Percentiles rank a stretch among this genome's conserved stretches.
Evolutionary conservation across 2,113 vertebrate species (phyloP).

Genomic region (Enhydra lutris): DNA sequence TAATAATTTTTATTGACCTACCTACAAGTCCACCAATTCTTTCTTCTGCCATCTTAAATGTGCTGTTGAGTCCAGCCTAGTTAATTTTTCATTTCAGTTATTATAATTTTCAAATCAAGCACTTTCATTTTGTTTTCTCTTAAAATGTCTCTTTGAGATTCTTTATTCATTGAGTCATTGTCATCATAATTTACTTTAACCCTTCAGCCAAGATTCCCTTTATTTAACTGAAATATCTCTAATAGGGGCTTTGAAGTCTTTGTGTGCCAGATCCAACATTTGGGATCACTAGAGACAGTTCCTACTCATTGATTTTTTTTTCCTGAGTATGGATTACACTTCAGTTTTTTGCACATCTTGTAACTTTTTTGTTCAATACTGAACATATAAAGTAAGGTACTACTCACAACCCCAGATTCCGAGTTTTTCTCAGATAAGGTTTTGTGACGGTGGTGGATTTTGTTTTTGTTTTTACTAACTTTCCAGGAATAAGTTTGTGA

Average conservation of each 20-base stretch:
- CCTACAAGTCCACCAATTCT: background rate
- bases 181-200: background rate
- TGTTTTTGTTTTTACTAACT: background rate
- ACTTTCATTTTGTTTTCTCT: background rate
- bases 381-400: conserved; percentile 6
- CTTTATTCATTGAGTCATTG: background rate
- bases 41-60: background rate
- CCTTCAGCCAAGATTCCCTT: background rate
- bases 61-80: background rate
- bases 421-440: background rate
- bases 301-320: background rate
- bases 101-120: background rate
- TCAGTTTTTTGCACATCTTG: background rate
- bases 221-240: background rate
- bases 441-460: background rate
- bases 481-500: background rate
- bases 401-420: background rate
- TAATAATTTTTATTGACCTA: background rate
- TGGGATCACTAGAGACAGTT: background rate
- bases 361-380: background rate
- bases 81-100: conserved; percentile 2
- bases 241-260: background rate
- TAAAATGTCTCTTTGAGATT: background rate
- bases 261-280: background rate
- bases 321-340: background rate